phyloP scores from a whole-genome alignment of 1,140 invertebrate species.

The Gryon sp. region DNA sequence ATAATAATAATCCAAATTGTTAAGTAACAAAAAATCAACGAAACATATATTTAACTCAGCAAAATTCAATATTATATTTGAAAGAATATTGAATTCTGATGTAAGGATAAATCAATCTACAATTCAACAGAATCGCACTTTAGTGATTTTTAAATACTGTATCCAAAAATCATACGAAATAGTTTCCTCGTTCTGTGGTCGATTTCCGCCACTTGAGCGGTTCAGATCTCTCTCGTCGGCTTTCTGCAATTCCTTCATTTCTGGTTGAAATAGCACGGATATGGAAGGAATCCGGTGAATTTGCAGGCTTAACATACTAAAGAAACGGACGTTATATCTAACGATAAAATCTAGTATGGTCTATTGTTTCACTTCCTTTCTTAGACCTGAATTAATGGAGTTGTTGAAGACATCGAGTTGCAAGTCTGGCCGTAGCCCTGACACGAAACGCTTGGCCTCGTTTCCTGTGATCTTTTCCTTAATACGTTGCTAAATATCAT shows the following conservation, averaged over 20 bases:
- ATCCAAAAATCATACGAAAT: conserved; percentile 57
- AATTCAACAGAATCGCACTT: background rate
- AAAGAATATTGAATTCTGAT: too few species aligned
- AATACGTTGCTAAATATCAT: background rate
- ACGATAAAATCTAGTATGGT: conserved; percentile 54
- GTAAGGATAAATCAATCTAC: conserved; percentile 14
- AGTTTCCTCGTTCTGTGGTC: conserved; percentile 59
- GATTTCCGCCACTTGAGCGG: conserved; percentile 61
- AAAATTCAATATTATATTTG: too few species aligned
- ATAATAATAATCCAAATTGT: too few species aligned
- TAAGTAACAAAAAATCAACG: too few species aligned
- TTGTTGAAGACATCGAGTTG: conserved; percentile 23
- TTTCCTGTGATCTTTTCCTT: background rate
- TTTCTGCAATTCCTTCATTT: conserved; percentile 63
- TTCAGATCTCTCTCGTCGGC: conserved; percentile 48
- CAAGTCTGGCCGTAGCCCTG: background rate
- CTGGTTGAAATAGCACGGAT: conserved; percentile 63
- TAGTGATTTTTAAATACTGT: conserved; percentile 29
- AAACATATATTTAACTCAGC: too few species aligned
- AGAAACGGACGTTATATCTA: conserved; percentile 59
- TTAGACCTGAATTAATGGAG: conserved; percentile 51
- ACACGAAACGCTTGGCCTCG: background rate
- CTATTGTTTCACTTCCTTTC: conserved; percentile 63
- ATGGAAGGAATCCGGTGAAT: conserved; percentile 62
- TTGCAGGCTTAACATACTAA: conserved; percentile 62